Evolutionary conservation across 2,113 vertebrate genomes (phyloP), one percentile per base, ranked within the genome.

Genomic region (Atherinomorus stipes): DNA sequence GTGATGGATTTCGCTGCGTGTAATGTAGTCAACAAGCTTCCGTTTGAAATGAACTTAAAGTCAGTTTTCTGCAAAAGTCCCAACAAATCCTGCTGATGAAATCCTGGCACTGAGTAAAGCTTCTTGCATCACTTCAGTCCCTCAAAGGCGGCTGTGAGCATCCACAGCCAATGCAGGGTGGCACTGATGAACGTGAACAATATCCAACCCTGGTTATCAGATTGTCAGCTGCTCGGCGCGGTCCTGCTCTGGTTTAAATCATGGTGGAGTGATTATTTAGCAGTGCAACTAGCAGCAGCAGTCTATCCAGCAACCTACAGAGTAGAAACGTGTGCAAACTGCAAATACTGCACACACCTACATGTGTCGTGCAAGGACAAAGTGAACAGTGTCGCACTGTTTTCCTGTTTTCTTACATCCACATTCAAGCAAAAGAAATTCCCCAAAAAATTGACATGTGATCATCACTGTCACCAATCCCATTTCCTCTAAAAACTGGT

Each of bases 161-260:
- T 9, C 9, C 31, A 61, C 62, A 25, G 11, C 65, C 63, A 49
- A 62, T 59, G 60, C 61, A 52, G 38, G 34, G 50, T 23, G 37
- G 40, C 45, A 21, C 71, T 76, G 61, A 81, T 79, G 66, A 81
- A 88, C 71, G 22, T 47, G 52, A 42, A 81, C 53, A 49, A 84
- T 82, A 82, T 51, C 62, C 50, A 47, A 22, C 70, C 58, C 60
- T 60, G 74, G 79, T 82, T 38, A 80, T 81, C 70, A 76, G 64
- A 83, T 85, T 64, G 74, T 57, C 69, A 79, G 58, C 25, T 52
- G 22, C 34, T 77, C 47, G 47, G 42, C 21, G 23, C 26, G 73
- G 53, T 28, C 47, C 23, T 23, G 21, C 72, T 53, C 63, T 16
- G 54, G 68, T 77, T 74, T 57, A 26, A 53, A 37, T 19, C 11